Percentiles rank a stretch among this genome's conserved stretches.
These are phyloP conservation scores for Triplophysa yarkandensis DNA, from an alignment of 2,797 vertebrate species.

Conservation along the genomic window DNA sequence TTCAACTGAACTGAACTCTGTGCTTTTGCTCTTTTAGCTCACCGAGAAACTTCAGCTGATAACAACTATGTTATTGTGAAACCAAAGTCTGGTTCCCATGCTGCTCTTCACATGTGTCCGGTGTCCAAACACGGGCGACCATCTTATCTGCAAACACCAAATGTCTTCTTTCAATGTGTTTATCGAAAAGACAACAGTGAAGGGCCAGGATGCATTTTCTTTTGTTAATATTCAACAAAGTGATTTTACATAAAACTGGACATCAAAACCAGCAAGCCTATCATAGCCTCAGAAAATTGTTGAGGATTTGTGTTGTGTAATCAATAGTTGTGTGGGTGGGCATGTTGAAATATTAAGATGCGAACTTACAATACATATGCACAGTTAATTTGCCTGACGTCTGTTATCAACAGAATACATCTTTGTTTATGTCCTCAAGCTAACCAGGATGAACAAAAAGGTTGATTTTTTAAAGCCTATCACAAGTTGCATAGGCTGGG, in stretches of 20 bases:
- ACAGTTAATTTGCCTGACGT: conserved; percentile 39
- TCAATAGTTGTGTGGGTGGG: conserved; percentile 54
- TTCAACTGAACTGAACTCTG: conserved; percentile 28
- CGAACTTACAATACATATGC: background rate
- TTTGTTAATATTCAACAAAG: conserved; percentile 34
- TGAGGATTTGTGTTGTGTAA: conserved; percentile 45
- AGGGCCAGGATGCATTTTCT: conserved; percentile 27
- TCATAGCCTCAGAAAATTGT: conserved; percentile 26
- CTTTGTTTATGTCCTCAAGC: conserved; percentile 2
- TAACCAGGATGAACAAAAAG: background rate
- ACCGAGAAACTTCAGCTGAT: conserved; percentile 46
- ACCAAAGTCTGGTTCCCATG: conserved; percentile 46
- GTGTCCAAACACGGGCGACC: conserved; percentile 40
- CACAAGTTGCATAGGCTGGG: too few relatives aligned
- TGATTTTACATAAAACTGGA: conserved; percentile 12
- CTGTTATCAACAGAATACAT: conserved; percentile 18
- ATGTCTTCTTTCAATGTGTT: background rate
- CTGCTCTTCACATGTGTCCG: conserved; percentile 40
- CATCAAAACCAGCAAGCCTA: conserved; percentile 5
- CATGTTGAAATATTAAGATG: conserved; percentile 34
- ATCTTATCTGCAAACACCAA: conserved; percentile 37
- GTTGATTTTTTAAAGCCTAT: too few relatives aligned
- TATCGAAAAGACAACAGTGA: conserved; percentile 3
- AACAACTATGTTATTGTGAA: conserved; percentile 48
- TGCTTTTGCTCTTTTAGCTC: conserved; percentile 37